phyloP scores from a whole-genome alignment of 2,888 invertebrate genomes.

The Caenorhabditis auriculariae region DNA sequence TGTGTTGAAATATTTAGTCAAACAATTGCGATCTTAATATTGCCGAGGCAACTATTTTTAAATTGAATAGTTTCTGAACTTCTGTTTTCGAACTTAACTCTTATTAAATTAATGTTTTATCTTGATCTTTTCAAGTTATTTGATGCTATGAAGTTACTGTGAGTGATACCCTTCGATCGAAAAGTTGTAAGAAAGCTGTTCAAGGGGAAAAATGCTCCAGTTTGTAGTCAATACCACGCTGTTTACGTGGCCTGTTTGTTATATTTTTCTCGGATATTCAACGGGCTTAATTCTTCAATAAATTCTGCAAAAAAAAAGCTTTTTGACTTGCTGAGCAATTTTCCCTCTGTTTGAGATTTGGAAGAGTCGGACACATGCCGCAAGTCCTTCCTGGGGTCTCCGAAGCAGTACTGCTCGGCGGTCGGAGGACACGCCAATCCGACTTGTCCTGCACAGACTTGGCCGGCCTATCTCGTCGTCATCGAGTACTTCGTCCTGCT shows the following conservation, averaged over 20 bases:
- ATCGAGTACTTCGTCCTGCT: conserved; percentile 44
- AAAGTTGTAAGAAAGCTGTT: too few species aligned
- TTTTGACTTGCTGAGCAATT: not conserved
- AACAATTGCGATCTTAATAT: too few species aligned
- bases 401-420: conserved; percentile 35
- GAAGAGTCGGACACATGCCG: conserved; percentile 33
- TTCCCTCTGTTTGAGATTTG: conserved; percentile 17
- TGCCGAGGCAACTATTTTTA: too few species aligned
- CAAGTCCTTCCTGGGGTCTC: conserved; percentile 29
- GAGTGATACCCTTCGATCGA: too few species aligned
- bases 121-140: too few species aligned
- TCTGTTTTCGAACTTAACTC: too few species aligned
- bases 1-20: too few species aligned
- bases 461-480: conserved; percentile 35
- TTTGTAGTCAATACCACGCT: too few species aligned
- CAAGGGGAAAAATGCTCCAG: too few species aligned
- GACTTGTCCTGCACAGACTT: conserved; percentile 44
- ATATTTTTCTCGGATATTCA: not conserved
- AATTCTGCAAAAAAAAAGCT: not conserved
- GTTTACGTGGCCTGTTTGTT: not conserved
- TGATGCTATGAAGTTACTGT: too few species aligned
- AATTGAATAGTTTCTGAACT: too few species aligned
- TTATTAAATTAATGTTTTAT: too few species aligned
- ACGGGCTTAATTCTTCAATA: not conserved
- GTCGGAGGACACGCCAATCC: conserved; percentile 49